A percentile compares a stretch with the other conserved stretches of the same genome.
These are phyloP conservation scores for Mechanitis mazaeus DNA, from an alignment of 2,888 invertebrate genomes.

Conservation along the genomic window DNA sequence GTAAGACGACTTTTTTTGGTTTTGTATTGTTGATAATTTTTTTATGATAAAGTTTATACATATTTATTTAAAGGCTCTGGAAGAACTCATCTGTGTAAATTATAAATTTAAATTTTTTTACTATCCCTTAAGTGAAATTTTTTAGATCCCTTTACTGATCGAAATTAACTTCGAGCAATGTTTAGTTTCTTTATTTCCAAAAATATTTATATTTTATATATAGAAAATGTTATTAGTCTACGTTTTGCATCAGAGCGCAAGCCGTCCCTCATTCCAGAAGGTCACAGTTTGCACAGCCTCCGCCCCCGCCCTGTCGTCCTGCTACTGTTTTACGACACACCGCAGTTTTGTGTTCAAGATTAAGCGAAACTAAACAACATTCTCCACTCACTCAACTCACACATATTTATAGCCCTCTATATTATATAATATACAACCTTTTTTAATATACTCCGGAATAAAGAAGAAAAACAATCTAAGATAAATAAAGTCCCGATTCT, in stretches of 20 bases:
- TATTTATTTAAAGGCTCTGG: conserved; percentile 7
- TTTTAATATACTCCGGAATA: conserved; percentile 6
- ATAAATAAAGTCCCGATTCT: conserved; percentile 49
- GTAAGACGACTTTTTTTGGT: conserved; percentile 10
- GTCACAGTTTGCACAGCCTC: conserved; percentile 60
- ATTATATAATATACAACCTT: not conserved
- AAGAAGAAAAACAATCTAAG: conserved; percentile 16
- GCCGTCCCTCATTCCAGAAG: conserved; percentile 57
- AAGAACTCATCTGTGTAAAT: no score
- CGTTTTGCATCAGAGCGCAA: conserved; percentile 42
- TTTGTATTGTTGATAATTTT: conserved; percentile 1
- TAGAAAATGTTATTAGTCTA: conserved; percentile 32
- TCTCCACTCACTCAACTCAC: conserved; percentile 53
- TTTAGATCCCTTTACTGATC: no score
- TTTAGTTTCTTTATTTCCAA: no score
- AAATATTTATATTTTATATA: conserved; percentile 13
- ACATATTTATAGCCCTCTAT: conserved; percentile 47
- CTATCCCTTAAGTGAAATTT: no score
- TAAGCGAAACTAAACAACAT: conserved; percentile 65
- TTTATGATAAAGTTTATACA: not conserved
- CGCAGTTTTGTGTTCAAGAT: conserved; percentile 66
- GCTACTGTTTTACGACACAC: conserved; percentile 58
- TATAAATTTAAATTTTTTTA: no score
- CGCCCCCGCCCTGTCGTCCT: conserved; percentile 30
- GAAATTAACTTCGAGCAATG: no score